Evolutionary conservation across 2,888 invertebrate genomes (phyloP), one percentile per base, ranked within the genome.

Genomic region (Meteorus colon): DNA sequence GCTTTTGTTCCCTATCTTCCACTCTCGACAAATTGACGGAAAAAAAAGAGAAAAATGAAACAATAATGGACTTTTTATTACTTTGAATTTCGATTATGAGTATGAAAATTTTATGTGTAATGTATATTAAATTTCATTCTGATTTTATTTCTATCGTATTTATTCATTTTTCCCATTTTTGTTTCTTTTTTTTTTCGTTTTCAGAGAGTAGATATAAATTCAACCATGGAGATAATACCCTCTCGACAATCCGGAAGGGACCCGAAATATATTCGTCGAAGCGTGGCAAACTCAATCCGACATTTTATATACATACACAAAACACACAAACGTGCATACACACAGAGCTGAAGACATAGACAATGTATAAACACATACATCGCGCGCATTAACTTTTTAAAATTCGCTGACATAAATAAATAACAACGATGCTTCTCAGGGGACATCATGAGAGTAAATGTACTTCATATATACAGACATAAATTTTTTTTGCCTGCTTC

Each of bases 371-470:
- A 69, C 75, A 66, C 37, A 66, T 66, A 72, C 77, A 73, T 69
- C 74, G 48, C 41, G 69, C 72, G 71, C 77, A 78, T 80, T 74
- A 77, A 78, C 78, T 78, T 74, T 80, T 77, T 76, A 78, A 78
- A 78, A 74, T 77, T 75, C 73, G 75, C 78, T 78, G 77, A 59
- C 76, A 78, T 77, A 74, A 78, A 80, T 78, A 80, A 78, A 77
- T 77, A 71, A 78, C 78, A 74, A 80, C 73, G 74, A 78, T 55
- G 55, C 55, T 55, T 48, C 73, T 37, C 65, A 41, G 48, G 48
- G 65, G 51, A 65, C 65, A 55, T 55, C 55, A 55, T 55, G 6
- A 55, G 55, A 55, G 55, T 55, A 55, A 55, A 55, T 55, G 55
- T 55, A 55, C 55, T 8, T 55, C 55, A 55, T 55, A 55, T 55